phyloP scores from a whole-genome alignment of 1,140 invertebrate species.

The Bombus breviceps region DNA sequence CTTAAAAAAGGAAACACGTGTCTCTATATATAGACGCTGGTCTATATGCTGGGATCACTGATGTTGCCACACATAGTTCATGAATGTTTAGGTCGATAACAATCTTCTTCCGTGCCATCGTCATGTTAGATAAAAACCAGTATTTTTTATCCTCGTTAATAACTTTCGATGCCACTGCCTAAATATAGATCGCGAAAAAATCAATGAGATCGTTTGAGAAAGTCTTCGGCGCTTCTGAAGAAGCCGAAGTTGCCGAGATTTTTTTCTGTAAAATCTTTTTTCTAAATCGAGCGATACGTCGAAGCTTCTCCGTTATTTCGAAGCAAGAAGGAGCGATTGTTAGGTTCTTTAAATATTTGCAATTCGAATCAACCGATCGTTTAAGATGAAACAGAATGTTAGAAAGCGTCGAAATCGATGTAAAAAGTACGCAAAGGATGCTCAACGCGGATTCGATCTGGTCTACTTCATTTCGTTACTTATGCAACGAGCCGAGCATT shows the following conservation, averaged over 20 bases:
- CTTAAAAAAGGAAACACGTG: constrained; percentile 63
- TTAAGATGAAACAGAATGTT: neutral
- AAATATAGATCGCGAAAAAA: constrained; percentile 24
- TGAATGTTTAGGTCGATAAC: constrained; percentile 59
- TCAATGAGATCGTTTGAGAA: constrained; percentile 7
- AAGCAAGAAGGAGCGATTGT: neutral
- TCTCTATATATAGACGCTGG: constrained; percentile 59
- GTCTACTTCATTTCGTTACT: constrained; percentile 29
- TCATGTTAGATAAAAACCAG: constrained; percentile 20
- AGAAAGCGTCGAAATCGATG: neutral
- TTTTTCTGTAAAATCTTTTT: neutral
- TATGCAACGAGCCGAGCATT: constrained; percentile 1
- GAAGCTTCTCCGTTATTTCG: neutral
- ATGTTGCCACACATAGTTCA: constrained; percentile 39
- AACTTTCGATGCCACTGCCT: constrained; percentile 3
- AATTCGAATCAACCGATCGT: neutral
- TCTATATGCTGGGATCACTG: constrained; percentile 53
- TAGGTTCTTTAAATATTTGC: constrained; percentile 47
- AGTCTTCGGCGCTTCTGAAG: neutral
- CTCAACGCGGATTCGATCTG: constrained; percentile 39
- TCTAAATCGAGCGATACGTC: neutral
- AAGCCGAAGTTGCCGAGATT: neutral
- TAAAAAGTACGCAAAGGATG: constrained; percentile 10
- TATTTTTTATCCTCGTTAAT: constrained; percentile 28
- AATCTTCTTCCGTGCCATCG: constrained; percentile 17